These are phyloP conservation scores for Coreoperca whiteheadi DNA, from an alignment of 2,113 vertebrate genomes.

Conservation along the genomic window DNA sequence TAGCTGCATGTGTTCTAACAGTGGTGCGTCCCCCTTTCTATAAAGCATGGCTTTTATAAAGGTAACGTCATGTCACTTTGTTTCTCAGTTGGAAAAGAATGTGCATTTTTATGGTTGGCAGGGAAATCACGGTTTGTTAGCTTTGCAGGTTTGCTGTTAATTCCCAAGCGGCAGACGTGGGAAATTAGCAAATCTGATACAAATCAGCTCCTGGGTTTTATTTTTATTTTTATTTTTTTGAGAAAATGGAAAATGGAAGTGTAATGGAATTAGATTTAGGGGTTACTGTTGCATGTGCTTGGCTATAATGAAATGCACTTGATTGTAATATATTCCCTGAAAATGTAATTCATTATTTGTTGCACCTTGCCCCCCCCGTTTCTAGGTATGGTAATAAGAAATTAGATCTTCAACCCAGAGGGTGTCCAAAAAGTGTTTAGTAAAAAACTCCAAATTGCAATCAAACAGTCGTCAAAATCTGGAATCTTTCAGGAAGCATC, in stretches of 20 bases:
- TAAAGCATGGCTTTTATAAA: conserved; percentile 40
- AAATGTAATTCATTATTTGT: conserved; percentile 50
- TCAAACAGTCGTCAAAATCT: conserved; percentile 49
- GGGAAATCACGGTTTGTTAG: conserved; percentile 16
- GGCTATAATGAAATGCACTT: conserved; percentile 41
- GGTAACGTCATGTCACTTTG: conserved; percentile 24
- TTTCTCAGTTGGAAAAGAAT: conserved; percentile 25
- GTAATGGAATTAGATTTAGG: conserved; percentile 48
- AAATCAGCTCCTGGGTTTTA: conserved; percentile 38
- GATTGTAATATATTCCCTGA: conserved; percentile 30
- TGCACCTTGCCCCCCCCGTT: too few species aligned
- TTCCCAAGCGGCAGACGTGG: conserved; percentile 9
- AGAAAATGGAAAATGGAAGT: conserved; percentile 35
- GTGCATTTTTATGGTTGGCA: conserved; percentile 15
- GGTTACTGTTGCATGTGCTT: conserved; percentile 40
- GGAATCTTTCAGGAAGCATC: conserved; percentile 36
- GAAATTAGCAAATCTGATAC: conserved; percentile 50
- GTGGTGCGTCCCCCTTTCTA: background rate
- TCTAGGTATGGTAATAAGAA: conserved; percentile 32
- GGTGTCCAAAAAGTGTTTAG: conserved; percentile 39
- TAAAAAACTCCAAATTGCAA: conserved; percentile 52
- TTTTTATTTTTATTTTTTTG: background rate
- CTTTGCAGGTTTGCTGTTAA: conserved; percentile 28
- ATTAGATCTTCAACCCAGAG: conserved; percentile 29
- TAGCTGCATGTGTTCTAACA: conserved; percentile 14